These are phyloP conservation scores for Drosophila arizonae DNA, from an alignment of 1,140 invertebrate species.

Conservation along the genomic window DNA sequence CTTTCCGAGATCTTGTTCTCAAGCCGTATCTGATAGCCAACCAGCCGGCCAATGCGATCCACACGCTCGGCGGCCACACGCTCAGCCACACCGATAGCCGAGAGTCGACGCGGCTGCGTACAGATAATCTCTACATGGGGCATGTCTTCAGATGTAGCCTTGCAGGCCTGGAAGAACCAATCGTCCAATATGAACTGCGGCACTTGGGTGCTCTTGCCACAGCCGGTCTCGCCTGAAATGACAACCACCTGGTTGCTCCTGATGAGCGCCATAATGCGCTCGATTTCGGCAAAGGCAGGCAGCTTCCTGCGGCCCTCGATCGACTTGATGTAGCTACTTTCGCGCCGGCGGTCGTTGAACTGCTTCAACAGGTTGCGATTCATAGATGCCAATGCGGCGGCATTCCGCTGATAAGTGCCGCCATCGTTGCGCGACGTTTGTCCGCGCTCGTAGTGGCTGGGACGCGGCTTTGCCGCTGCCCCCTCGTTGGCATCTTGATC, in stretches of 20 bases:
- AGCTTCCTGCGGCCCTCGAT: slow-evolving; percentile 85
- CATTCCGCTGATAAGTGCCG: slow-evolving; percentile 83
- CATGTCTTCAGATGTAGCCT: slow-evolving; percentile 38
- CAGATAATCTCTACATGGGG: slow-evolving; percentile 88
- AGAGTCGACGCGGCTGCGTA: slow-evolving; percentile 95
- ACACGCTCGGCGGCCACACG: slow-evolving; percentile 93
- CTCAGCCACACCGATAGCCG: slow-evolving; percentile 95
- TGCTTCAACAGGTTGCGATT: slow-evolving; percentile 85
- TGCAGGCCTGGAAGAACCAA: slow-evolving; percentile 83
- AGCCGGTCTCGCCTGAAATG: slow-evolving; percentile 93
- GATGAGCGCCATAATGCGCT: slow-evolving; percentile 87
- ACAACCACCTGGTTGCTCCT: slow-evolving; percentile 88
- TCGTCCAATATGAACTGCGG: slow-evolving; percentile 96
- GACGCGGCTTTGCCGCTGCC: slow-evolving; percentile 50
- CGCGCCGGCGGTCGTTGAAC: slow-evolving; percentile 85
- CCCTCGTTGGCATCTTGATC: slow-evolving; percentile 10
- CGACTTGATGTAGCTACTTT: slow-evolving; percentile 86
- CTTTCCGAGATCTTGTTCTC: slow-evolving; percentile 90
- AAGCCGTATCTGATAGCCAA: slow-evolving; percentile 93
- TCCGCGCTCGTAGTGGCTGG: slow-evolving; percentile 86
- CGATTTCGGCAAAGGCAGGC: slow-evolving; percentile 87
- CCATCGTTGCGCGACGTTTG: slow-evolving; percentile 79
- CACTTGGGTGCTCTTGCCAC: slow-evolving; percentile 95
- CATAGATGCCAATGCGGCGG: slow-evolving; percentile 85
- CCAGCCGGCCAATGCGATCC: slow-evolving; percentile 90